Percentiles rank a stretch among this genome's conserved stretches.
phyloP scores from a whole-genome alignment of 2,797 vertebrate species.

The Epinephelus awoara region DNA sequence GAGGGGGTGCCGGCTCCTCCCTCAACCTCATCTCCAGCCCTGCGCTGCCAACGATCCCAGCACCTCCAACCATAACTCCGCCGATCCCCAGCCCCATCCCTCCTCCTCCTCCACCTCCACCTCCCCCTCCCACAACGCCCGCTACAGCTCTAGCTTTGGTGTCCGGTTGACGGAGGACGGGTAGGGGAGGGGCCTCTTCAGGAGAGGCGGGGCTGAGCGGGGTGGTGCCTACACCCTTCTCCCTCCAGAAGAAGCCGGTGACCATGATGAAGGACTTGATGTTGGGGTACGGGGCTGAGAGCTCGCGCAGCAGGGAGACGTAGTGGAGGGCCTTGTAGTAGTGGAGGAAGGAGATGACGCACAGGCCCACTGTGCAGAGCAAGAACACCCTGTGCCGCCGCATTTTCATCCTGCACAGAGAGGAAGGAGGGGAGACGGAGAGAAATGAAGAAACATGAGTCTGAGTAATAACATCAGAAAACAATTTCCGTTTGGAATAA shows the following conservation, averaged over 20 bases:
- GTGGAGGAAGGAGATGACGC: constrained; percentile 99
- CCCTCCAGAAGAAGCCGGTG: constrained; percentile 93
- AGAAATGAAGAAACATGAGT: constrained; percentile 19
- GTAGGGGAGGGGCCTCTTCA: constrained; percentile 85
- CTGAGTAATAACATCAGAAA: constrained; percentile 8
- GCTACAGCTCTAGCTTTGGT: constrained; percentile 56
- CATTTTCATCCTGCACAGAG: constrained; percentile 95
- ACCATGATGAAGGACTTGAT: constrained; percentile 96
- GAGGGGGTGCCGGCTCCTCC: constrained; percentile 73
- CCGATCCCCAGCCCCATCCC: constrained; percentile 18
- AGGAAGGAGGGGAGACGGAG: neutral
- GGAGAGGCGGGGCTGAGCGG: constrained; percentile 90
- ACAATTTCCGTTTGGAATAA: constrained; percentile 9
- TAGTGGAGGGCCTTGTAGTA: constrained; percentile 99
- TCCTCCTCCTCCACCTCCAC: constrained; percentile 10
- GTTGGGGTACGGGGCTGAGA: constrained; percentile 97
- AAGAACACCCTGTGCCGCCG: constrained; percentile 98
- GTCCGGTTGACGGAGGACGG: constrained; percentile 81
- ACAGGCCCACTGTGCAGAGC: constrained; percentile 99
- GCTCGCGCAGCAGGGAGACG: constrained; percentile 95
- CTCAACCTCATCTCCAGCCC: constrained; percentile 52
- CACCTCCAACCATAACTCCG: constrained; percentile 17
- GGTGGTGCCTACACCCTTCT: constrained; percentile 83
- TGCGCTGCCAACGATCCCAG: constrained; percentile 15
- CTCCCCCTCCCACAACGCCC: constrained; percentile 15